Evolutionary conservation across 2,888 invertebrate species (phyloP).

Genomic region (Sesamia inferens): DNA sequence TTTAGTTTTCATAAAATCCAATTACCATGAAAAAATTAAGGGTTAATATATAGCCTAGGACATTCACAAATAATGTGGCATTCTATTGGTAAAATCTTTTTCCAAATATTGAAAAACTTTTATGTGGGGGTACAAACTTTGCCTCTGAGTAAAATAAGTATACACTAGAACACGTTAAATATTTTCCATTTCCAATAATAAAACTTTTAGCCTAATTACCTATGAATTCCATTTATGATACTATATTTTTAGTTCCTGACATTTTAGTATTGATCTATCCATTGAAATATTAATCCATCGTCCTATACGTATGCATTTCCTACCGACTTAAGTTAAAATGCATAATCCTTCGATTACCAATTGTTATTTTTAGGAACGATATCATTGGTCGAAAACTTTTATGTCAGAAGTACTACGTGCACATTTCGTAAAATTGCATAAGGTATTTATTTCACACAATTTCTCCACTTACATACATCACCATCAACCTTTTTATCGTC

Average conservation of each 20-base stretch:
- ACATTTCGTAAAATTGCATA: constrained; percentile 1
- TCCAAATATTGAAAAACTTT: no score
- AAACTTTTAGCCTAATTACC: background rate
- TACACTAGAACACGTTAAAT: background rate
- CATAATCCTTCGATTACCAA: background rate
- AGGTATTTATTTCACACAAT: constrained; percentile 4
- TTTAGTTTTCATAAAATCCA: no score
- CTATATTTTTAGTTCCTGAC: background rate
- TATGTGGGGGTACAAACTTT: no score
- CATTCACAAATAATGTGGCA: no score
- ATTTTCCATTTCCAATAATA: background rate
- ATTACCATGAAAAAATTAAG: no score
- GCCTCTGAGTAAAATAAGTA: no score
- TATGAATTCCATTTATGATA: background rate
- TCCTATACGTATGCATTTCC: background rate
- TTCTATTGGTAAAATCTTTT: no score
- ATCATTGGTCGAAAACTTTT: background rate
- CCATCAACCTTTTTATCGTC: no score
- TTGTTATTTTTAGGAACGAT: background rate
- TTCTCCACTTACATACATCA: background rate
- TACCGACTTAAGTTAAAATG: background rate
- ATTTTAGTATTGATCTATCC: no score
- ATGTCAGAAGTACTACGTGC: constrained; percentile 2
- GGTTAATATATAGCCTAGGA: no score
- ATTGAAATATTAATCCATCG: background rate